Percentiles rank a stretch among this genome's conserved stretches.
Evolutionary conservation across 2,888 invertebrate species (phyloP).

Genomic region (Dryococelus australis): DNA sequence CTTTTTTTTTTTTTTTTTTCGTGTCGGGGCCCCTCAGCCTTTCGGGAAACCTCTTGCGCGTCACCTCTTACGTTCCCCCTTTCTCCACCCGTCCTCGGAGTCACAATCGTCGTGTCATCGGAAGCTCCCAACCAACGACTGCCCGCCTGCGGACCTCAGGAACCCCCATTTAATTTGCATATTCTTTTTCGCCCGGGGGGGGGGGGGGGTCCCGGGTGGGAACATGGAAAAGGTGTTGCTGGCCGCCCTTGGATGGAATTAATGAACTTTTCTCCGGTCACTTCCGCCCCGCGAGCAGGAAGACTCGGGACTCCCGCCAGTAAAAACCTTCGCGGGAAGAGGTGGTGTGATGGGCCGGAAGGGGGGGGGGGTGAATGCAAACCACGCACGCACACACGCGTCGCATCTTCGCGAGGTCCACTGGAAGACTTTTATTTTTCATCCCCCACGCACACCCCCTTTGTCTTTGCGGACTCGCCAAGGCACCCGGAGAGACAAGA

Average conservation of each 20-base stretch:
- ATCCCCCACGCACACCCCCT: neutral
- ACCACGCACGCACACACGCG: neutral
- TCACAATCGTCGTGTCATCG: neutral
- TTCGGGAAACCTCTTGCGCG: no score
- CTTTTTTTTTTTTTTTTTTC: no score
- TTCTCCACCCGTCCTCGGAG: neutral
- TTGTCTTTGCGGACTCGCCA: neutral
- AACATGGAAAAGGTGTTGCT: slow-evolving; percentile 63
- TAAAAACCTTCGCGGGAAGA: neutral
- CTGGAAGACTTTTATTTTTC: neutral
- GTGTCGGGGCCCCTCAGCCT: no score
- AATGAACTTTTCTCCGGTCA: slow-evolving; percentile 27
- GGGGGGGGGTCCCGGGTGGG: slow-evolving; percentile 37
- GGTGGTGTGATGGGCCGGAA: no score
- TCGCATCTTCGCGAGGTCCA: neutral
- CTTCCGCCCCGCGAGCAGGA: neutral
- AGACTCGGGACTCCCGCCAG: neutral
- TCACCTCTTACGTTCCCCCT: no score
- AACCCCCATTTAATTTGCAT: slow-evolving; percentile 27
- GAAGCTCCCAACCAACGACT: neutral
- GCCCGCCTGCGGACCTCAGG: neutral
- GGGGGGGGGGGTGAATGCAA: neutral
- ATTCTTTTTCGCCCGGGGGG: slow-evolving; percentile 36
- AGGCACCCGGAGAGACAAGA: neutral
- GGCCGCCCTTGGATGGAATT: slow-evolving; percentile 18